Percentiles rank a stretch among this genome's conserved stretches.
phyloP scores from a whole-genome alignment of 1,140 invertebrate species.

The Cotesia vestalis region DNA sequence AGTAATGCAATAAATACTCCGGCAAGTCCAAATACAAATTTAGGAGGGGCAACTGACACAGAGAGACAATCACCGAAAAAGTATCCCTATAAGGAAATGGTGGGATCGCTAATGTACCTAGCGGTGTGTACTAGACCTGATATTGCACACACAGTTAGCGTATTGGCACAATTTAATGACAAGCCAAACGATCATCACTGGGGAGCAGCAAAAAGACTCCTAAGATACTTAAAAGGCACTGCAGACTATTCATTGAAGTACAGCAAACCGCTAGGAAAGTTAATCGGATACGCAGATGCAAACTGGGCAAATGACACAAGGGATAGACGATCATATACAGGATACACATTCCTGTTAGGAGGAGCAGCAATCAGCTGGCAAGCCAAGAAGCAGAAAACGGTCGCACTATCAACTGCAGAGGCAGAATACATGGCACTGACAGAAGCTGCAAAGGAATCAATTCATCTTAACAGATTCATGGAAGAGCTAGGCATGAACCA shows the following conservation, averaged over 20 bases:
- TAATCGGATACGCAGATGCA: conserved; percentile 12
- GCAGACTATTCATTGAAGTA: background rate
- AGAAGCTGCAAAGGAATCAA: conserved; percentile 1
- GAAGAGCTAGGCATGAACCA: background rate
- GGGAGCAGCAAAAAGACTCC: conserved; percentile 43
- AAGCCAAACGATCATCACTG: conserved; percentile 38
- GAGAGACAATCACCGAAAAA: background rate
- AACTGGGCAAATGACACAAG: background rate
- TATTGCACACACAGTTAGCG: conserved; percentile 42
- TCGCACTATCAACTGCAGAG: conserved; percentile 2
- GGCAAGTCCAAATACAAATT: background rate
- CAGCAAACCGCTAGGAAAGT: background rate
- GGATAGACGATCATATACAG: conserved; percentile 20
- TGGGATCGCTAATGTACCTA: conserved; percentile 50
- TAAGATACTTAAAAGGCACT: conserved; percentile 31
- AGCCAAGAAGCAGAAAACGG: conserved; percentile 8
- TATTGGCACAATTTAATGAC: conserved; percentile 46
- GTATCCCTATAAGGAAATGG: conserved; percentile 39
- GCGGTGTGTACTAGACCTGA: conserved; percentile 47
- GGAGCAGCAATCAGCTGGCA: conserved; percentile 6
- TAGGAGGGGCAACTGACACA: background rate
- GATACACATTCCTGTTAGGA: conserved; percentile 7
- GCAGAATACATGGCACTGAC: conserved; percentile 23
- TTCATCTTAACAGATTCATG: background rate
- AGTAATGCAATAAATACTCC: conserved; percentile 20